A percentile compares a stretch with the other conserved stretches of the same genome.
Evolutionary conservation across 2,888 invertebrate species (phyloP).

Genomic region (Calephelis perditalis): DNA sequence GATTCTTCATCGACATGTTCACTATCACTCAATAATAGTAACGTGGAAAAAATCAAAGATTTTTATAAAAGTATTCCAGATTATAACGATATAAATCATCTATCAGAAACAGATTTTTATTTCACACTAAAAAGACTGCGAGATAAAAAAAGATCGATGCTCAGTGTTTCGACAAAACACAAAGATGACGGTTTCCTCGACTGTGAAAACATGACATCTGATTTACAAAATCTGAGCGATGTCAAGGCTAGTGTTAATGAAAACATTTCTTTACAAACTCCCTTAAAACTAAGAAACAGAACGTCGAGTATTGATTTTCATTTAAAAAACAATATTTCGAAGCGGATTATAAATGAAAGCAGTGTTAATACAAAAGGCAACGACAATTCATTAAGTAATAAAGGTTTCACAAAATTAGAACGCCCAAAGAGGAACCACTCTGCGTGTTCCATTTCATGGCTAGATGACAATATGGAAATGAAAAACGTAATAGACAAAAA

Average conservation of each 20-base stretch:
- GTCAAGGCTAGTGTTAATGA: background rate
- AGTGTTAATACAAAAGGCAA: constrained; percentile 28
- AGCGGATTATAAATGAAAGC: constrained; percentile 19
- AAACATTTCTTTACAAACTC: background rate
- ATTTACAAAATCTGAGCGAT: background rate
- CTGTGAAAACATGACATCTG: constrained; percentile 19
- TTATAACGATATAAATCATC: constrained; percentile 86
- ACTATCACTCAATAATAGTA: constrained; percentile 50
- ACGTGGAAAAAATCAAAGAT: constrained; percentile 81
- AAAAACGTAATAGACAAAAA: constrained; percentile 59
- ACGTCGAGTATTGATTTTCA: background rate
- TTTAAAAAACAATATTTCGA: background rate
- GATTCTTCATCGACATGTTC: constrained; percentile 55
- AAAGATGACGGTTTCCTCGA: constrained; percentile 42
- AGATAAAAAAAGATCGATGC: constrained; percentile 79
- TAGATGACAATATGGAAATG: constrained; percentile 52
- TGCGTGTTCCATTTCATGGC: constrained; percentile 71
- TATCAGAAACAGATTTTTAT: constrained; percentile 86
- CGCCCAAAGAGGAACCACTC: constrained; percentile 62
- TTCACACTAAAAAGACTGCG: constrained; percentile 82
- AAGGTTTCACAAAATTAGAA: constrained; percentile 39
- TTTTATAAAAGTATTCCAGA: constrained; percentile 89
- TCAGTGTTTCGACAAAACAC: constrained; percentile 53
- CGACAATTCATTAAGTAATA: constrained; percentile 37
- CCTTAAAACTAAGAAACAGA: background rate